Conservation (phyloP, 2,113 vertebrate genomes). For the Tragelaphus strepsiceros region DNA sequence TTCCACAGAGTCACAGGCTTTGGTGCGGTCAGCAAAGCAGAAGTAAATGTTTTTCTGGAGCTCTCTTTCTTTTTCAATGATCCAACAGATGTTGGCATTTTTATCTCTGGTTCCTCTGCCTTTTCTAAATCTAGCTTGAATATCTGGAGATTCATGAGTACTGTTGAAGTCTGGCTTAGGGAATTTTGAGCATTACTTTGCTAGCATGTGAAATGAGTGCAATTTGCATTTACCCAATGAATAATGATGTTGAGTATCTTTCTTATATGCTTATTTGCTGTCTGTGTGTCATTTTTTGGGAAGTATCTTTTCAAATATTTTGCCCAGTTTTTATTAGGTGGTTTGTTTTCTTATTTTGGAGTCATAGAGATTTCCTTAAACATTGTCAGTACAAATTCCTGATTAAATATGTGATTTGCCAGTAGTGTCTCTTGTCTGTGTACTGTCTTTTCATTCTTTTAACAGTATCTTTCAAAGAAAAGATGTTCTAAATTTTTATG, state of each 20-base stretch:
- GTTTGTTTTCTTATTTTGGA: not conserved
- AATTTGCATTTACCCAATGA: not conserved
- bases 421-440: not conserved
- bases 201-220: not conserved
- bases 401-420: not conserved
- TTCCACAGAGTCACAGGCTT: not conserved
- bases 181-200: not conserved
- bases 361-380: not conserved
- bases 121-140: not conserved
- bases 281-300: not conserved
- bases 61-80: not conserved
- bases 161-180: not conserved
- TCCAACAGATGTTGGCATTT: not conserved
- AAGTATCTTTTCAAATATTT: not conserved
- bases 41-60: not conserved
- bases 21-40: not conserved
- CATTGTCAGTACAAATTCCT: not conserved
- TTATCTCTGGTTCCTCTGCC: not conserved
- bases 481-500: not conserved
- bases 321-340: not conserved
- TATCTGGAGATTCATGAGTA: accelerated
- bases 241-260: not conserved
- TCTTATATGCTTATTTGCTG: not conserved
- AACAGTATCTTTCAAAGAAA: not conserved
- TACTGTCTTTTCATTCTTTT: not conserved